phyloP scores from a whole-genome alignment of 1,140 invertebrate species.

The Eciton burchellii region DNA sequence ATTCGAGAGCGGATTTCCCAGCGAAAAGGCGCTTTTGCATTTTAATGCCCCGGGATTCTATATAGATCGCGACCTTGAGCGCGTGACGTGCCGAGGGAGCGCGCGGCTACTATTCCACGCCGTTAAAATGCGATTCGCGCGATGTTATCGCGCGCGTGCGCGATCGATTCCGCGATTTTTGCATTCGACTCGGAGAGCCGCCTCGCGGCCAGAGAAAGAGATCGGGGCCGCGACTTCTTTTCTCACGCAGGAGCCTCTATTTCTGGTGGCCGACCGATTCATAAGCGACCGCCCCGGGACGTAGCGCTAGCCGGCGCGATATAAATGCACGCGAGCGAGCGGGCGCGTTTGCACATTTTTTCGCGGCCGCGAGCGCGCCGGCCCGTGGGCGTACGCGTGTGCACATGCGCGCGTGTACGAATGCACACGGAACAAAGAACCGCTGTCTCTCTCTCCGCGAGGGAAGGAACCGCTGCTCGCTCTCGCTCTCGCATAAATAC shows the following conservation, averaged over 20 bases:
- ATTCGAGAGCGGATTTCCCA: no score
- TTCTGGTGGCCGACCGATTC: conserved; percentile 54
- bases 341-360: conserved; percentile 55
- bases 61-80: no score
- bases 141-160: no score
- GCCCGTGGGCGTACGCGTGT: conserved; percentile 51
- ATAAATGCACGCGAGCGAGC: conserved; percentile 2
- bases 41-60: no score
- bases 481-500: conserved; percentile 76
- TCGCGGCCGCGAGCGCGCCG: conserved; percentile 14
- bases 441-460: no score
- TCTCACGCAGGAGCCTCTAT: conserved; percentile 28
- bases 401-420: conserved; percentile 60
- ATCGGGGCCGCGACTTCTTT: conserved; percentile 30
- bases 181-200: no score
- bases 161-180: no score
- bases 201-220: conserved; percentile 22
- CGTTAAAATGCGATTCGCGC: no score
- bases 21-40: no score
- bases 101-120: no score
- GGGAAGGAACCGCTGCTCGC: conserved; percentile 69
- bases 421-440: conserved; percentile 75
- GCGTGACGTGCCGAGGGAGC: no score
- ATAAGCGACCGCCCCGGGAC: conserved; percentile 47
- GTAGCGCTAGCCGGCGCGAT: conserved; percentile 28